These are phyloP conservation scores for Poecilia picta DNA, from an alignment of 2,797 vertebrate species.

Conservation along the genomic window DNA sequence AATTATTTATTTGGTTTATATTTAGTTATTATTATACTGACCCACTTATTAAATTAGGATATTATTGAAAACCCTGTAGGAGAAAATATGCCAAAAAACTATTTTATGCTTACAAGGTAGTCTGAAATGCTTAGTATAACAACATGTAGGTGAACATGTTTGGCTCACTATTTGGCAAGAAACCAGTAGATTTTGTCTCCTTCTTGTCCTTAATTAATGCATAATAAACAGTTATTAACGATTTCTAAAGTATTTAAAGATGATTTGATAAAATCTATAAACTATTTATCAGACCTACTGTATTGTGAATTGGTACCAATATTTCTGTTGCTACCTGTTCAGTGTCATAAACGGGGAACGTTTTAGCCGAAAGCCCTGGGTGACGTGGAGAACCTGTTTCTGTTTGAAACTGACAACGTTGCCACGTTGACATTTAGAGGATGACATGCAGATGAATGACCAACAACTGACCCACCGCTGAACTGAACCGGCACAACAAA, in stretches of 20 bases:
- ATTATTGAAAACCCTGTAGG: too few species aligned
- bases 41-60: too few species aligned
- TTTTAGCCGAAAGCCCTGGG: not conserved
- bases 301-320: not conserved
- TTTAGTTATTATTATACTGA: not conserved
- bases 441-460: constrained; percentile 70
- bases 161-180: too few species aligned
- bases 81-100: too few species aligned
- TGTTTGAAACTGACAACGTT: constrained; percentile 12
- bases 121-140: too few species aligned
- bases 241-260: too few species aligned
- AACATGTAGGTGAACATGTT: too few species aligned
- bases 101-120: too few species aligned
- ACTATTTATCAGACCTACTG: not conserved
- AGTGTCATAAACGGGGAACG: not conserved
- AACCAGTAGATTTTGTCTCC: too few species aligned
- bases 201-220: too few species aligned
- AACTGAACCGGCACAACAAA: constrained; percentile 25
- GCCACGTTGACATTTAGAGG: constrained; percentile 63
- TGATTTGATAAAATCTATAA: not conserved
- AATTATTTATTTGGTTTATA: not conserved
- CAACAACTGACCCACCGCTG: constrained; percentile 57
- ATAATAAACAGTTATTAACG: too few species aligned
- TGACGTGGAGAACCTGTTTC: constrained; percentile 3
- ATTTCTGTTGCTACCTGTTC: not conserved